Base-by-base conservation (phyloP, 2,797 vertebrate species). In the Rhinatrema bivittatum region DNA sequence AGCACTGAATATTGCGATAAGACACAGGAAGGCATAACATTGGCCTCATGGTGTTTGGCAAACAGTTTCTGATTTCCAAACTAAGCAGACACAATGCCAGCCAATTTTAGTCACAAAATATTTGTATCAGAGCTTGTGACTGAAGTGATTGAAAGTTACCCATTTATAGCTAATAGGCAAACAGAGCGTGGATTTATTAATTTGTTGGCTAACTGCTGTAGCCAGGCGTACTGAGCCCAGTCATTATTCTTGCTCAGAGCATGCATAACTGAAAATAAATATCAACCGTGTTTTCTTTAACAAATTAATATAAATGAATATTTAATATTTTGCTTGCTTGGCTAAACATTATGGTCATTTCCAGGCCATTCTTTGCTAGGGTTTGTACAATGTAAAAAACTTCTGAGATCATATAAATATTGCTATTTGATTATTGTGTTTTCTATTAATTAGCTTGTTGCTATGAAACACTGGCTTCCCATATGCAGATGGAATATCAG, bases 51-150 rank as follows among this genome's bases (percentile, higher is more conserved):
- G 31, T 39, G 36, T 60, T 74, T 47, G 39, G 55, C 62, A 76
- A 84, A 79, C 53, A 79, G 38, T 25, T 59, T 62, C 50, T 56
- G 55, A 68, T 68, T 64, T 63, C 60, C 31, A 65, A 68, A 80
- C 68, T 49, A 53, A 70, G 46, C 33, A 48, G 48, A 29, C 16
- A 57, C 61, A 70, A 63, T 29, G 47, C 33, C 34, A 57, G 56
- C 46, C 43, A 55, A 35, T 57, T 53, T 56, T 48, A 65, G 30
- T 9, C 56, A 64, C 34, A 62, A 68, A 76, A 65, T 53, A 62
- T 49, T 72, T 39, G 27, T 53, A 53, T 56, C 40, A 46, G 57
- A 62, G 39, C 10, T 52, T 60, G 46, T 39, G 49, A 56, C 44
- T 65, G 43, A 37, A 43, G 24, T 36, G 40, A 73, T 22, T 65